Evolutionary conservation across 1,140 invertebrate species (phyloP).

Genomic region (Drosophila ambigua): DNA sequence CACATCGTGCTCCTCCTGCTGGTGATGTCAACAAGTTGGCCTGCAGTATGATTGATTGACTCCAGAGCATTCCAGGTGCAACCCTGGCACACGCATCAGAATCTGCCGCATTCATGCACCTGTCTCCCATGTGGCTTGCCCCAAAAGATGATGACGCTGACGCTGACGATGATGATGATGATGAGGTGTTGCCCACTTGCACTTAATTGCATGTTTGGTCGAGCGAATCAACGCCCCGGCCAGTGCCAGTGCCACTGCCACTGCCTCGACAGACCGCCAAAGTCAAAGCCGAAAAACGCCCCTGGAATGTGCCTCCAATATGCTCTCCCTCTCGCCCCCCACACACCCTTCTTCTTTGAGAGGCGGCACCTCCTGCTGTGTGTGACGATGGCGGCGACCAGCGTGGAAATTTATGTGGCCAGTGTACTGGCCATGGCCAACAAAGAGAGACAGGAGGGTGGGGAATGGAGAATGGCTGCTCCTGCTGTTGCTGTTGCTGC

Average conservation of each 20-base stretch:
- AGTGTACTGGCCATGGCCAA: conserved; percentile 39
- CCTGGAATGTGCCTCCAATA: conserved; percentile 50
- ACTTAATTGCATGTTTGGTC: conserved; percentile 75
- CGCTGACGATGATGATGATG: conserved; percentile 13
- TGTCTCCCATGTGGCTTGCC: conserved; percentile 14
- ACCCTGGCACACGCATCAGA: conserved; percentile 34
- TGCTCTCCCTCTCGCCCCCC: conserved; percentile 9
- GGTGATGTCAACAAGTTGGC: conserved; percentile 43
- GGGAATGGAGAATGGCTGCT: conserved; percentile 14
- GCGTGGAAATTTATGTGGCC: conserved; percentile 75
- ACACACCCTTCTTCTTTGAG: conserved; percentile 2
- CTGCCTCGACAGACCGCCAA: conserved; percentile 32
- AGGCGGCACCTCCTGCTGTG: conserved; percentile 33
- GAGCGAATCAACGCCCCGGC: conserved; percentile 66
- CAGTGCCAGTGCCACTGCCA: conserved; percentile 19
- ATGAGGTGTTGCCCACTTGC: conserved; percentile 74
- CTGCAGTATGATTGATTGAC: conserved; percentile 52
- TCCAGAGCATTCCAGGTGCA: conserved; percentile 23
- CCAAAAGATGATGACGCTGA: conserved; percentile 12
- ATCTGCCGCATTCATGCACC: conserved; percentile 40
- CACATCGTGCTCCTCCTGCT: conserved; percentile 11
- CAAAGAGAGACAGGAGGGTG: conserved; percentile 9
- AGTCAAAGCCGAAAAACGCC: conserved; percentile 55
- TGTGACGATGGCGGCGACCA: conserved; percentile 53
- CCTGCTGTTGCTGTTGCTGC: conserved; percentile 68